Evolutionary conservation across 1,140 invertebrate species (phyloP).

Genomic region (Lineus longissimus): DNA sequence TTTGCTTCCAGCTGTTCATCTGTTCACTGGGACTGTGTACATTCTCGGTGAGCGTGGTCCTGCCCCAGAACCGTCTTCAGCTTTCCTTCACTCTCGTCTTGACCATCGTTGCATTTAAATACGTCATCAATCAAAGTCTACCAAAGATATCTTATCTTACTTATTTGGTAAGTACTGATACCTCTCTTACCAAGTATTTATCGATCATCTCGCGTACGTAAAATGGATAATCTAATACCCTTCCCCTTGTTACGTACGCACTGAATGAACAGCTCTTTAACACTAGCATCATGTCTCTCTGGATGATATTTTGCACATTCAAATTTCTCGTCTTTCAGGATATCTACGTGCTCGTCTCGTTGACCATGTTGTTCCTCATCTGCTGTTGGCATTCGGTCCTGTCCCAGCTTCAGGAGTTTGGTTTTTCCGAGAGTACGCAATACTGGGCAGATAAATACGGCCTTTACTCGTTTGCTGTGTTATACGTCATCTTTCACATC

Average conservation of each 20-base stretch:
- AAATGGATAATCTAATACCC: background rate
- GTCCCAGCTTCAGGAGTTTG: slow-evolving; percentile 16
- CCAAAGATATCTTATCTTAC: slow-evolving; percentile 52
- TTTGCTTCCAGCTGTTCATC: slow-evolving; percentile 35
- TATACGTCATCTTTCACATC: slow-evolving; percentile 29
- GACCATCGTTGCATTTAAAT: slow-evolving; percentile 50
- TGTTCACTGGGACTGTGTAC: slow-evolving; percentile 52
- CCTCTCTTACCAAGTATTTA: background rate
- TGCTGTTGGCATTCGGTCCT: slow-evolving; percentile 41
- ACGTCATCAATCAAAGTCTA: slow-evolving; percentile 51
- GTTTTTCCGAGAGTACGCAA: slow-evolving; percentile 4
- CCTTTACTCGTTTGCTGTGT: slow-evolving; percentile 26
- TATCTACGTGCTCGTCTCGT: slow-evolving; percentile 39
- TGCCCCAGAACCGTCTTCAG: slow-evolving; percentile 50
- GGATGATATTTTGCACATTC: too few species aligned
- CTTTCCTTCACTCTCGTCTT: slow-evolving; percentile 42
- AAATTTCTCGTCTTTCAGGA: too few species aligned
- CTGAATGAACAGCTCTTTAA: too few species aligned
- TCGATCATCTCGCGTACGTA: background rate
- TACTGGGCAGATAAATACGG: slow-evolving; percentile 25
- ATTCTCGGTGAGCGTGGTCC: slow-evolving; percentile 47
- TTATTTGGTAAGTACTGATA: slow-evolving; percentile 42
- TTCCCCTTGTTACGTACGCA: too few species aligned
- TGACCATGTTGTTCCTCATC: slow-evolving; percentile 37
- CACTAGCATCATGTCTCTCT: too few species aligned